Evolutionary conservation across 2,797 vertebrate species (phyloP).

Genomic region (Hydrolagus colliei): DNA sequence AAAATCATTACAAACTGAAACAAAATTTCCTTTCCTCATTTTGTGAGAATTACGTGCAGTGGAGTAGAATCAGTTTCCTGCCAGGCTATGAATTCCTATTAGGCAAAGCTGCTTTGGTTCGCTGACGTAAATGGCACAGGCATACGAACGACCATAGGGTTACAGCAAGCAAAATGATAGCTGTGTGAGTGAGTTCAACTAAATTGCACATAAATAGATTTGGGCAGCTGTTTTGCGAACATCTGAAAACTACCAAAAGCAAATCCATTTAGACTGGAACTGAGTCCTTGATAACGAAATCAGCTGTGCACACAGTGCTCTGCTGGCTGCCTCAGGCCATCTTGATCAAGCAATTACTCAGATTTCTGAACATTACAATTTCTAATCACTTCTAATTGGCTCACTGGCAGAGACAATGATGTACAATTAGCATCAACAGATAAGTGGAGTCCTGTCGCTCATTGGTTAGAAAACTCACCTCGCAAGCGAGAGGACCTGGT

Average conservation of each 20-base stretch:
- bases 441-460: too few relatives aligned
- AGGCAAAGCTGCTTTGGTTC: background rate
- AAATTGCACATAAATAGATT: background rate
- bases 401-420: background rate
- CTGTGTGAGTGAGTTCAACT: background rate
- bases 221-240: background rate
- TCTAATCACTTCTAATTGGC: background rate
- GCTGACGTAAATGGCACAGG: background rate
- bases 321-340: too few relatives aligned
- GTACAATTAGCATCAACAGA: background rate
- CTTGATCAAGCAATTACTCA: background rate
- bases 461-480: too few relatives aligned
- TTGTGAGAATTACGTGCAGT: background rate
- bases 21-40: background rate
- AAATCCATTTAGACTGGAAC: background rate
- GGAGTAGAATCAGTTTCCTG: background rate
- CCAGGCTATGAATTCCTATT: background rate
- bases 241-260: background rate
- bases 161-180: background rate
- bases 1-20: conserved; percentile 1
- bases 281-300: background rate
- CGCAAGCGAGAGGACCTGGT: too few relatives aligned
- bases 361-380: conserved; percentile 9
- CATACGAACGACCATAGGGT: background rate
- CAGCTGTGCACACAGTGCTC: background rate